Conservation (phyloP, 2,888 invertebrate genomes). For the Drosophila robusta region DNA sequence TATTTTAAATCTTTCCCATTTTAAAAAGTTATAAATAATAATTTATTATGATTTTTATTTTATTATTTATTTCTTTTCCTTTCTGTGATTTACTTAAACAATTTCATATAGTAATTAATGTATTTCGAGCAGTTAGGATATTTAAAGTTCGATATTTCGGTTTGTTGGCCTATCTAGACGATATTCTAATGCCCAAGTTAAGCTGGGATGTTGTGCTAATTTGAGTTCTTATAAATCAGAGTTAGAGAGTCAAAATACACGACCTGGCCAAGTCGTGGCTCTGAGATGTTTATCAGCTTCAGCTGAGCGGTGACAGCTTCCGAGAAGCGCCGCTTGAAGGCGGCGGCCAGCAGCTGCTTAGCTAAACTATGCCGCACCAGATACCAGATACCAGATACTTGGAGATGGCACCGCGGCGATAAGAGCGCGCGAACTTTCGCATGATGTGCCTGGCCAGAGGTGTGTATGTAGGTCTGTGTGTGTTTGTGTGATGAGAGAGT, state of each 20-base stretch:
- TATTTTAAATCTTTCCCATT: no score
- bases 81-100: no score
- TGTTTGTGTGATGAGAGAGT: background rate
- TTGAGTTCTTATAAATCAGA: conserved; percentile 48
- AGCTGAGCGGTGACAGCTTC: conserved; percentile 49
- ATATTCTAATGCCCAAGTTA: conserved; percentile 29
- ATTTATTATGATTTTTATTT: no score
- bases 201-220: conserved; percentile 33
- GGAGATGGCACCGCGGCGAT: conserved; percentile 24
- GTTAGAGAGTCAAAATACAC: conserved; percentile 24
- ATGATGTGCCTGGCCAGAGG: conserved; percentile 7
- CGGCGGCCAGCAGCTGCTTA: conserved; percentile 5
- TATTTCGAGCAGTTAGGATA: background rate
- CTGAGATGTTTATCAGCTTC: conserved; percentile 43
- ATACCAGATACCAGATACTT: conserved; percentile 28
- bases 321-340: conserved; percentile 45
- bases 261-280: conserved; percentile 25
- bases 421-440: conserved; percentile 16
- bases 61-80: no score
- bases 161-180: conserved; percentile 5
- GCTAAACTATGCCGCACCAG: conserved; percentile 32
- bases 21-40: no score
- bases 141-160: conserved; percentile 1
- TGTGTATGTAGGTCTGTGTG: background rate
- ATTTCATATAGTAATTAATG: background rate